Evolutionary conservation across 2,888 invertebrate species (phyloP), one percentile per base, ranked within the genome.

Genomic region (Campoplex capitator): DNA sequence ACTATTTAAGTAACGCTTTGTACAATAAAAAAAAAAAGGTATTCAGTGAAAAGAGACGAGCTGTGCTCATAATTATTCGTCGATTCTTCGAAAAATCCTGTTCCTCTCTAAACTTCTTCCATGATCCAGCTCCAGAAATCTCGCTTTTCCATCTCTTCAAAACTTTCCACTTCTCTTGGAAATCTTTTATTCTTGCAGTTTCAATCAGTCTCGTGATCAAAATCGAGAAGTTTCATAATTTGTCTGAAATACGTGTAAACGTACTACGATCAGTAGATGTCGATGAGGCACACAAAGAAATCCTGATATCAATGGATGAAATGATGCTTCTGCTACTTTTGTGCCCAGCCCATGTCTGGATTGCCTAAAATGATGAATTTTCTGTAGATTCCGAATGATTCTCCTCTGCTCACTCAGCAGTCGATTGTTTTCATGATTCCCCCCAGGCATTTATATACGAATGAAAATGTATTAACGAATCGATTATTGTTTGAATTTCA

Each of bases 1-100:
- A 94, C 91, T 94, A 94, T 94, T 94, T 93, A 93, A 94, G 93
- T 94, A 94, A 94, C 93, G 94, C 94, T 94, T 94, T 94, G 94
- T 93, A 94, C 93, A 94, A 94, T 93, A 93, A 93, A 67, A 83
- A 93, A 93, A 67, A 83, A 81, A 94, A 92, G 91, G 92, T 94
- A 93, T 93, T 92, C 92, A 93, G 90, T 90, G 89, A 90, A 88
- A 79, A 88, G 79, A 87, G 8, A 42, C 75, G 42, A 73, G 56
- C n/a, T 13, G 38, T 58, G 67, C 75, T 82, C 13, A 71, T 38
- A n/a, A 51, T 78, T 42, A 18, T 79, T 77, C 51, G n/a, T 48
- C 75, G 18, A 45, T 68, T 80, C 80, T 76, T 86, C 76, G 73
- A 67, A 58, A 73, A 28, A 54, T 58, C 42, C 71, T 56, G 9